A percentile compares a stretch with the other conserved stretches of the same genome.
These are phyloP conservation scores for Dallia pectoralis DNA, from an alignment of 2,797 vertebrate genomes.

Conservation along the genomic window DNA sequence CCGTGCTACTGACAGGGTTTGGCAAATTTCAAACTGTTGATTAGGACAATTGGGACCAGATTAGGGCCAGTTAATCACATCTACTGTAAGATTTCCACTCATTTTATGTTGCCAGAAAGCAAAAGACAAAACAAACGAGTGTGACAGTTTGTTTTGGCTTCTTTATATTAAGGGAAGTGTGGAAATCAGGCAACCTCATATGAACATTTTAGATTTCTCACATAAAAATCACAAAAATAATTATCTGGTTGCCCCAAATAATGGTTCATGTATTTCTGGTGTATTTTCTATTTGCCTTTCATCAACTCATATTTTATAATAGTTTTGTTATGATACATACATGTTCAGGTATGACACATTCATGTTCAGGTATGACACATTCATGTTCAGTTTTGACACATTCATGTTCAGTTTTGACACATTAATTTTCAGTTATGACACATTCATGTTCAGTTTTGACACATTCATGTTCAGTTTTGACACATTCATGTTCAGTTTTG, in stretches of 20 bases:
- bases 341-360: slow-evolving; percentile 30
- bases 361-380: slow-evolving; percentile 28
- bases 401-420: slow-evolving; percentile 39
- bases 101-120: not conserved
- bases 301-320: not conserved
- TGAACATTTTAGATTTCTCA: not conserved
- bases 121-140: not conserved
- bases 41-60: not conserved
- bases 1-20: not conserved
- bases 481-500: slow-evolving; percentile 14
- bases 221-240: slow-evolving; percentile 14
- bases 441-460: slow-evolving; percentile 19
- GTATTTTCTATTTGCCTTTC: slow-evolving; percentile 19
- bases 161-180: not conserved
- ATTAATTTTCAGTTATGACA: no score
- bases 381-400: slow-evolving; percentile 28
- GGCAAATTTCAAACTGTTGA: not conserved
- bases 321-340: slow-evolving; percentile 1
- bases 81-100: not conserved
- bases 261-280: slow-evolving; percentile 24
- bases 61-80: not conserved
- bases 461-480: slow-evolving; percentile 39
- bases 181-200: not conserved
- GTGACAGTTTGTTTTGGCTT: not conserved
- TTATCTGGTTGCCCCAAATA: not conserved